phyloP scores from a whole-genome alignment of 2,113 vertebrate species.

The Madoqua kirkii region DNA sequence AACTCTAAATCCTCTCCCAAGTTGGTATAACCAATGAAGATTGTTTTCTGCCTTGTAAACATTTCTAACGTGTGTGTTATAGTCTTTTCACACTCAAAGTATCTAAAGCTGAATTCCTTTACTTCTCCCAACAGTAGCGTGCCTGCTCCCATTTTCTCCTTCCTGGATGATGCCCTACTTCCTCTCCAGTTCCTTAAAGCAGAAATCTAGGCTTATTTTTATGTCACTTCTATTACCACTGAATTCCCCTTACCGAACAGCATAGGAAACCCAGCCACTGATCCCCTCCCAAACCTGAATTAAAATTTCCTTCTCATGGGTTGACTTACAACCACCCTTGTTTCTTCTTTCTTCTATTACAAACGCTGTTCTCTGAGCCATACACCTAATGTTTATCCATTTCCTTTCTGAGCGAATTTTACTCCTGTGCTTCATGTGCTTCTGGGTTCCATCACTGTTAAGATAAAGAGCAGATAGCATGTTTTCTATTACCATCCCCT shows the following conservation, averaged over 20 bases:
- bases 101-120: not conserved
- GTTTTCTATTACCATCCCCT: not conserved
- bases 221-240: not conserved
- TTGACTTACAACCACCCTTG: not conserved
- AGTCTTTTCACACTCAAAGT: not conserved
- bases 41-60: not conserved
- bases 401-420: not conserved
- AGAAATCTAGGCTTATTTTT: not conserved
- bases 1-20: not conserved
- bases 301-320: not conserved
- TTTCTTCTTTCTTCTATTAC: not conserved
- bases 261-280: accelerated
- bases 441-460: not conserved
- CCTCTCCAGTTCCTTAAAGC: not conserved
- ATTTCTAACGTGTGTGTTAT: not conserved
- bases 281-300: not conserved
- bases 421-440: not conserved
- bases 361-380: accelerated
- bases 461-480: not conserved
- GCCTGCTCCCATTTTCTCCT: not conserved
- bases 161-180: not conserved
- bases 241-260: not conserved
- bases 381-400: not conserved
- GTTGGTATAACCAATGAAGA: no score
- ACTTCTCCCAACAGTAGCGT: not conserved